Base-by-base conservation (phyloP, 2,888 invertebrate species). In the Athalia cordata region DNA sequence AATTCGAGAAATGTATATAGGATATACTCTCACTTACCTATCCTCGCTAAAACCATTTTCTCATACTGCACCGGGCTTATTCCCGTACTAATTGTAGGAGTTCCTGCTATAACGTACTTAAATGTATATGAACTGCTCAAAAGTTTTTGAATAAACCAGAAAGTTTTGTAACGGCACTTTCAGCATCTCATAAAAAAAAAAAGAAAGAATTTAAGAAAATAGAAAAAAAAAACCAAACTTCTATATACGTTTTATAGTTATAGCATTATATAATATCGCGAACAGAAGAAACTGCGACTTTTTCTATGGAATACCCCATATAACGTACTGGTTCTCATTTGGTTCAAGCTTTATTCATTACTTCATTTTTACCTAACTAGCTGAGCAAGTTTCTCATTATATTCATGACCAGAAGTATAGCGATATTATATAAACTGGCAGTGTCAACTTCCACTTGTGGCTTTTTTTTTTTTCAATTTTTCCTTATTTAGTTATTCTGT, bases 41-140 rank as follows among this genome's bases (percentile, higher is more conserved):
- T 29, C 29, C 29, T 29, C 29, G 29, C 47, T 47, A 70, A 65
- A 70, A 65, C 52, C 61, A 15, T 59, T 70, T 66, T 70, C 77
- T 57, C 78, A 72, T 79, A 66, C 67, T 65, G 72, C n/a, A n/a
- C 68, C 66, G 74, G 83, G 83, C 80, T 86, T 84, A 68, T 68
- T 55, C 52, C 52, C 50, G 43, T 68, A 81, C 80, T 85, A 85
- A 85, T 85, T 85, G 84, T 82, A 80, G 78, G 79, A 82, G 83
- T 81, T 82, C 29, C 2, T 29, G 29, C 2, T 84, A 81, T 84
- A 83, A 84, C 81, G 83, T 82, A 84, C 81, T 81, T 77, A 29
- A 29, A 84, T 79, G 82, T 84, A 85, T 52, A 43, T 85, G 83
- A 85, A 83, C 82, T 80, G 78, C 29, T 61, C 50, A 29, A 82